Base-by-base conservation (phyloP, 2,888 invertebrate genomes). In the Lysandra coridon region DNA sequence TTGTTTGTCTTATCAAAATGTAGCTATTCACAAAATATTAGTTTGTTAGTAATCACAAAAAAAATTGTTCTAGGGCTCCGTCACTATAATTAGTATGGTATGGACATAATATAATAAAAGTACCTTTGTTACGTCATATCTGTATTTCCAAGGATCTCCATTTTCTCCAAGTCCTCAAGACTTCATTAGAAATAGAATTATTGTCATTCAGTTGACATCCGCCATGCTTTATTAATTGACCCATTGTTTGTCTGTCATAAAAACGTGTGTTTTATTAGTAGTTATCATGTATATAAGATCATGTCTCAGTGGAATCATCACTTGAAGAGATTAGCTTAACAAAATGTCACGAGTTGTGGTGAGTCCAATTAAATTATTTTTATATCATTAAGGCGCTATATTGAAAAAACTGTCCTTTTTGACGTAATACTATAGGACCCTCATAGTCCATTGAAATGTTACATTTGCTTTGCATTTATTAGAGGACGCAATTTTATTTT, bases 191-290 rank as follows among this genome's bases (percentile, higher is more conserved):
- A 75, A 75, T 23, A 6, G 23, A 75, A 75, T 49, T 75, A 49
- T 49, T 23, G 30, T 49, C 49, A 49, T 30, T 75, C 75, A 75
- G 44, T 44, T 23, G 23, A 75, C 75, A 75, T 75, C 75, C 75
- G 75, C 44, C 10, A 75, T 75, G 73, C 17, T 44, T 33, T n/a
- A 44, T 33, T 75, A 44, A 75, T 75, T 75, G 75, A 10, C 30
- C 75, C 44, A 75, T 75, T 75, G 75, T 75, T 75, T 30, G 75
- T 44, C n/a, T 30, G 23, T 23, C 75, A 75, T 49, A 75, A 75
- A 75, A 75, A 44, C 23, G n/a, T 49, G 12, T 75, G 17, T 75
- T 69, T 69, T 30, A 75, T 7, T 75, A 30, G n/a, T 75, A 75
- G 17, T 5, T 49, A 75, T 12, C 17, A 30, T 69, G 17, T 75